phyloP scores from a whole-genome alignment of 2,888 invertebrate species.

The Euphydryas editha region DNA sequence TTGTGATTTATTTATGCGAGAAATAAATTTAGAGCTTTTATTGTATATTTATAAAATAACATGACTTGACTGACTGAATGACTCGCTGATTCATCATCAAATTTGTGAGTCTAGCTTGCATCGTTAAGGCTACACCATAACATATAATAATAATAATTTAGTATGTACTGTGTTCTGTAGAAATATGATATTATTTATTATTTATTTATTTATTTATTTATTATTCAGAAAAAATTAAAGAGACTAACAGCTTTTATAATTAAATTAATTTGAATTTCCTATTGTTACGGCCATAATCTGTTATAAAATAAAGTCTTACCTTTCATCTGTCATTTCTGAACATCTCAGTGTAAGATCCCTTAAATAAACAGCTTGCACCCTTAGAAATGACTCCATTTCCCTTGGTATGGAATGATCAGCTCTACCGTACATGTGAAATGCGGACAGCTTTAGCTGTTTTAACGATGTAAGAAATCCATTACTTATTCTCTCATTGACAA shows the following conservation, averaged over 20 bases:
- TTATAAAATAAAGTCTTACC: slow-evolving; percentile 11
- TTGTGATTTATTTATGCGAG: too few relatives aligned
- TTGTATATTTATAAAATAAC: too few relatives aligned
- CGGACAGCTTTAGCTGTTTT: slow-evolving; percentile 31
- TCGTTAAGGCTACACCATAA: too few relatives aligned
- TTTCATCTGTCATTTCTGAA: slow-evolving; percentile 44
- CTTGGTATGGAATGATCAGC: slow-evolving; percentile 44
- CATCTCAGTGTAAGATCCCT: slow-evolving; percentile 53
- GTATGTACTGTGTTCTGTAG: too few relatives aligned
- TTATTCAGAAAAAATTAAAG: not conserved
- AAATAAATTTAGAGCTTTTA: too few relatives aligned
- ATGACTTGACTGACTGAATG: too few relatives aligned
- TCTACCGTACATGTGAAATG: slow-evolving; percentile 54
- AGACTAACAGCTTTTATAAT: not conserved
- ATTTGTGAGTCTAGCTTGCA: too few relatives aligned
- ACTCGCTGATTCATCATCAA: too few relatives aligned
- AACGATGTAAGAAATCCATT: slow-evolving; percentile 40
- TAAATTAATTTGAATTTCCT: not conserved
- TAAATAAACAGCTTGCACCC: slow-evolving; percentile 39
- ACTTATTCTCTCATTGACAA: slow-evolving; percentile 47
- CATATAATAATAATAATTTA: too few relatives aligned
- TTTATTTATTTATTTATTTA: too few relatives aligned
- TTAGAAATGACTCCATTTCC: slow-evolving; percentile 45
- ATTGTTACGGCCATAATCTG: too few relatives aligned
- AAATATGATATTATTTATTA: not conserved